Evolutionary conservation across 2,113 vertebrate species (phyloP), one percentile per base, ranked within the genome.

Genomic region (Prinia subflava): DNA sequence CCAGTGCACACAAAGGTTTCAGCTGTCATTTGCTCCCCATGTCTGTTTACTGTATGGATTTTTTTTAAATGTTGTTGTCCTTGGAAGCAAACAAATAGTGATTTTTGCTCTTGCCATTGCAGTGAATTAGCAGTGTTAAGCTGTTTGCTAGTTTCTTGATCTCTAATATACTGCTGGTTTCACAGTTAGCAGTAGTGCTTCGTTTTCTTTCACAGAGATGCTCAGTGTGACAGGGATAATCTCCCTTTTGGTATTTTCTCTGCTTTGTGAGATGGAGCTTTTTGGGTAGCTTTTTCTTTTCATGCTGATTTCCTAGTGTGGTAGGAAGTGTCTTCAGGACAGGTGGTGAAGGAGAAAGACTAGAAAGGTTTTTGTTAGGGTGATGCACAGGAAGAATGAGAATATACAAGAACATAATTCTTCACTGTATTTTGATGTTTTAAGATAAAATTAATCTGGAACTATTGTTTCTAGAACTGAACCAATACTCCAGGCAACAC

Each of bases 81-180:
- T 79, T 87, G 49, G 65, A 92, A 87, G 53, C 62, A 91, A 95
- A 94, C 28, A 80, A 90, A 73, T n/a, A 86, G 14, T 52, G 42
- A 64, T 81, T 89, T 90, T 70, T 62, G 24, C 25, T 62, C 18
- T 73, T 81, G 41, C 8, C 10, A 4, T 37, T 49, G 37, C 50
- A 35, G n/a, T 42, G 35, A 42, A 65, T 30, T 53, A 53, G 6
- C n/a, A 44, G 19, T 7, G 33, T 55, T 59, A 70, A 81, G 30
- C 6, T 80, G 31, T 37, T 80, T 47, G 33, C 68, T 1, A 0
- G 1, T 76, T 78, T 92, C 62, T 57, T 44, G 5, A 24, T 55
- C 52, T 74, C 52, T 2, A 3, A 10, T 44, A 27, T 5, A 8
- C 21, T 55, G 22, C 20, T 82, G 41, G 10, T 24, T 93, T 90